A percentile compares a stretch with the other conserved stretches of the same genome.
Evolutionary conservation across 2,113 vertebrate genomes (phyloP).

Genomic region (Engraulis encrasicolus): DNA sequence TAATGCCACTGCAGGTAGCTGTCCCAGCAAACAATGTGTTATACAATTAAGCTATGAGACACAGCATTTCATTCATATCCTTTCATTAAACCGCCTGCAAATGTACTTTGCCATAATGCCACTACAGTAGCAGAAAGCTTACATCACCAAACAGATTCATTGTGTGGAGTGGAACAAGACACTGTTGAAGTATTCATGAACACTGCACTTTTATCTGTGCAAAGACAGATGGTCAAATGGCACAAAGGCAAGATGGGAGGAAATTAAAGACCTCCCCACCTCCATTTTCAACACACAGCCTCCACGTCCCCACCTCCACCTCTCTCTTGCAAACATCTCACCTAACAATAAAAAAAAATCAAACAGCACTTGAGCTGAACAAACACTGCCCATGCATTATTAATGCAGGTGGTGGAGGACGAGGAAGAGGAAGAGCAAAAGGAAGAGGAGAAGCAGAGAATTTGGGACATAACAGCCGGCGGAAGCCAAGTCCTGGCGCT

Average conservation of each 20-base stretch:
- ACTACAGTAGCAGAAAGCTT: background rate
- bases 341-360: constrained; percentile 14
- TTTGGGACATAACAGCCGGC: background rate
- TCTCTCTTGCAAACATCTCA: background rate
- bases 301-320: too few relatives aligned
- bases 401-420: background rate
- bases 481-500: background rate
- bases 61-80: background rate
- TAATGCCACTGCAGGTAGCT: too few relatives aligned
- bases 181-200: constrained; percentile 2
- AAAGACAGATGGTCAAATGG: background rate
- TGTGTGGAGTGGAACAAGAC: background rate
- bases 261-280: background rate
- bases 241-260: background rate
- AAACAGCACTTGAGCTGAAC: constrained; percentile 1
- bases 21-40: too few relatives aligned
- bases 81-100: background rate
- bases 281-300: too few relatives aligned
- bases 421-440: too few relatives aligned
- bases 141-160: background rate
- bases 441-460: background rate
- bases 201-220: background rate
- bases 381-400: background rate
- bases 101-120: background rate
- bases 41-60: too few relatives aligned